These are phyloP conservation scores for Apodemia zela DNA, from an alignment of 2,888 invertebrate species.

Conservation along the genomic window DNA sequence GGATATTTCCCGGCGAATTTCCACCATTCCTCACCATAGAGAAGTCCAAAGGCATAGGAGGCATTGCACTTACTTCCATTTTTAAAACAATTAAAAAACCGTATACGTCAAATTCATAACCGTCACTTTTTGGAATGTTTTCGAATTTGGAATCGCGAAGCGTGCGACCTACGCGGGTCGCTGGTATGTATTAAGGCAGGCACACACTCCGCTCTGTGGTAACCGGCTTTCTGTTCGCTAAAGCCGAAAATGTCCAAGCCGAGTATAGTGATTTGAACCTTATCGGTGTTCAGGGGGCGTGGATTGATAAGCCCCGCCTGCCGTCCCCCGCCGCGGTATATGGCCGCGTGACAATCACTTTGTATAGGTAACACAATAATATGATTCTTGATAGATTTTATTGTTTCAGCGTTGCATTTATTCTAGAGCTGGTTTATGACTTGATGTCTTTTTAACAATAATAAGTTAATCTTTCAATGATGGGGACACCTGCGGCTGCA, in stretches of 20 bases:
- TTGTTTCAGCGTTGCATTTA: slow-evolving; percentile 73
- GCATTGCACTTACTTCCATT: slow-evolving; percentile 82
- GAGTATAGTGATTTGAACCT: slow-evolving; percentile 72
- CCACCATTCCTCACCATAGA: slow-evolving; percentile 77
- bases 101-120: slow-evolving; percentile 27
- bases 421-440: slow-evolving; percentile 39
- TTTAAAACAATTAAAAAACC: slow-evolving; percentile 41
- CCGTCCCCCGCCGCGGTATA: slow-evolving; percentile 45
- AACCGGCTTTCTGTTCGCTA: slow-evolving; percentile 58
- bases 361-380: slow-evolving; percentile 80
- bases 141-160: slow-evolving; percentile 38
- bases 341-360: slow-evolving; percentile 75
- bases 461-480: too few species aligned
- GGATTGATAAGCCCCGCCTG: slow-evolving; percentile 51
- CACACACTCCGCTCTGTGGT: slow-evolving; percentile 50
- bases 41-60: slow-evolving; percentile 84
- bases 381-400: slow-evolving; percentile 80
- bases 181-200: slow-evolving; percentile 65
- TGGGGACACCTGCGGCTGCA: too few species aligned
- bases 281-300: slow-evolving; percentile 67
- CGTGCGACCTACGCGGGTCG: slow-evolving; percentile 68
- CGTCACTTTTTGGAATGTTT: slow-evolving; percentile 39
- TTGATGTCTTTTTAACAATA: slow-evolving; percentile 18
- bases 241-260: slow-evolving; percentile 67
- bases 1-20: slow-evolving; percentile 48